Conservation (phyloP, 2,888 invertebrate genomes). For the Chrysolina haemoptera region DNA sequence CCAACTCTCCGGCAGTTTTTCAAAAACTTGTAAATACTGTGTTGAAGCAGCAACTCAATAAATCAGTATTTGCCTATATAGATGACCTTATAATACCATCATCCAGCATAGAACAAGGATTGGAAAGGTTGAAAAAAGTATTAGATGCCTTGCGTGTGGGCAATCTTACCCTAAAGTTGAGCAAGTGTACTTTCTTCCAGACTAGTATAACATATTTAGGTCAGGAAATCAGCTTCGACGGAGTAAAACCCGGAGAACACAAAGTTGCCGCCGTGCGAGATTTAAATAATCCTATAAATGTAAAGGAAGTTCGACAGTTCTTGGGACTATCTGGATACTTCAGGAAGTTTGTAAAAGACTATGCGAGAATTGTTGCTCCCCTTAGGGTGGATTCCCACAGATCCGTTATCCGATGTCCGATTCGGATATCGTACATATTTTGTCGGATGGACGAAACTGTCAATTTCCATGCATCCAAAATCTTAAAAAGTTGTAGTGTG, state of each 20-base stretch:
- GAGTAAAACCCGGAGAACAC: constrained; percentile 44
- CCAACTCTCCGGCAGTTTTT: constrained; percentile 57
- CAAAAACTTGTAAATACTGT: constrained; percentile 56
- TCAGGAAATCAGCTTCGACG: constrained; percentile 46
- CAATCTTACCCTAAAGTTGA: constrained; percentile 47
- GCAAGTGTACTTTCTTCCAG: constrained; percentile 49
- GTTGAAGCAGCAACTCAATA: constrained; percentile 44
- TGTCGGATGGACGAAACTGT: no score
- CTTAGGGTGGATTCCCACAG: no score
- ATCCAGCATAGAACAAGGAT: constrained; percentile 35
- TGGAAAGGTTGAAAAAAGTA: constrained; percentile 34
- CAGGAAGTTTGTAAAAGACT: constrained; percentile 44
- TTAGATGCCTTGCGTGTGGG: background rate
- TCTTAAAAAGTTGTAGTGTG: no score
- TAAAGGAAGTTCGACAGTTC: constrained; percentile 50
- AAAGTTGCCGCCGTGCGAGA: constrained; percentile 46
- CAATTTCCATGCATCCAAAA: no score
- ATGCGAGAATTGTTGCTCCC: constrained; percentile 41
- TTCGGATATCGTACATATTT: no score
- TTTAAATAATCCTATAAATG: constrained; percentile 39
- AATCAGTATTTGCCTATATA: constrained; percentile 39
- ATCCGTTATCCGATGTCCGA: no score
- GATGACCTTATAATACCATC: constrained; percentile 48
- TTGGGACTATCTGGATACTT: constrained; percentile 49
- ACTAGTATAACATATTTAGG: constrained; percentile 46